phyloP scores from a whole-genome alignment of 1,140 invertebrate species.

The Leptestheria dahalacensis region DNA sequence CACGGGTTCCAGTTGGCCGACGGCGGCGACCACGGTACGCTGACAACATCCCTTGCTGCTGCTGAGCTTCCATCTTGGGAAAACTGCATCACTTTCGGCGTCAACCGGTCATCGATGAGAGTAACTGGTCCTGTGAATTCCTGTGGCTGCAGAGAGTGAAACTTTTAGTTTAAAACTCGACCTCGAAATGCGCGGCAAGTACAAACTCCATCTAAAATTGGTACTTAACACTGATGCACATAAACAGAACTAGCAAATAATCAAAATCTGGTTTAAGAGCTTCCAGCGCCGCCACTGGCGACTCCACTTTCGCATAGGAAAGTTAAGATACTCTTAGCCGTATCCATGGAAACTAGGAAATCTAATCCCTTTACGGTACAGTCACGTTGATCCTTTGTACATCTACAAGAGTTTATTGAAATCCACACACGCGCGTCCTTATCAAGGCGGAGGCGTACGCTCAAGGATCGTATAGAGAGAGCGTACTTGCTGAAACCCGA shows the following conservation, averaged over 20 bases:
- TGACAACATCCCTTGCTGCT: conserved; percentile 36
- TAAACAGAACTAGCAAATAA: no score
- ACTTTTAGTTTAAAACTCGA: no score
- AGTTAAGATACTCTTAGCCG: not conserved
- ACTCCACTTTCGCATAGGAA: no score
- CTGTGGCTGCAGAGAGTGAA: no score
- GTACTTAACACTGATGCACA: not conserved
- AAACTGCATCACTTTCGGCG: conserved; percentile 34
- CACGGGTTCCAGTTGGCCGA: conserved; percentile 92
- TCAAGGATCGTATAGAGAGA: conserved; percentile 19
- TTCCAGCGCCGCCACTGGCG: no score
- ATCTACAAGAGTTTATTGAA: not conserved
- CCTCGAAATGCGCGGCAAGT: no score
- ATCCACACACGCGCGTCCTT: conserved; percentile 13
- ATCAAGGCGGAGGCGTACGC: conserved; percentile 18
- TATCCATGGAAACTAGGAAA: not conserved
- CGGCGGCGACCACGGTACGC: conserved; percentile 90
- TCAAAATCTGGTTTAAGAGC: no score
- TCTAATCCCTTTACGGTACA: not conserved
- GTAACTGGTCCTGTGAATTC: no score
- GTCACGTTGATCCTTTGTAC: not conserved
- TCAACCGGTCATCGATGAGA: conserved; percentile 35
- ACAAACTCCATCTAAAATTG: no score
- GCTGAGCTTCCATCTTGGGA: not conserved
- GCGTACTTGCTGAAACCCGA: conserved; percentile 20